These are phyloP conservation scores for Columba janthina DNA, from an alignment of 2,113 vertebrate genomes.

Conservation along the genomic window DNA sequence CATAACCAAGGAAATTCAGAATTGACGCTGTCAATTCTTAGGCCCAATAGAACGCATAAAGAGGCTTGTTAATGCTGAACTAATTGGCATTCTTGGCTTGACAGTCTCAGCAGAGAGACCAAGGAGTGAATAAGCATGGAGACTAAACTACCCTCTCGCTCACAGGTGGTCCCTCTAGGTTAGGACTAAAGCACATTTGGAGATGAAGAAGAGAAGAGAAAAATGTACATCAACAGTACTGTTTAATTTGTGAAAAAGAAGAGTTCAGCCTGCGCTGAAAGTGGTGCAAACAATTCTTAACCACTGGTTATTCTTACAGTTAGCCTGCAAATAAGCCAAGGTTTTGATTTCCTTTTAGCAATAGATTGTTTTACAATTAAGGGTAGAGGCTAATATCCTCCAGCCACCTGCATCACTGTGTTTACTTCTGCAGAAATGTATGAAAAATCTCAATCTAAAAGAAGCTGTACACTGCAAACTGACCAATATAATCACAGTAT, in stretches of 20 bases:
- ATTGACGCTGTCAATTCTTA: conserved; percentile 66
- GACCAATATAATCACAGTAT: neutral
- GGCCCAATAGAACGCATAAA: conserved; percentile 70
- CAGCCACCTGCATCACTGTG: neutral
- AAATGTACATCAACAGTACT: neutral
- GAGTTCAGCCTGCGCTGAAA: neutral
- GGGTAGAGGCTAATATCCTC: neutral
- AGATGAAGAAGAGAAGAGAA: conserved; percentile 46
- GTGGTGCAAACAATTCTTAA: neutral
- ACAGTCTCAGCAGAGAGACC: conserved; percentile 69
- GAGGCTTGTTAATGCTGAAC: conserved; percentile 69
- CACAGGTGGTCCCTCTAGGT: conserved; percentile 68
- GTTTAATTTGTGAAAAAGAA: neutral
- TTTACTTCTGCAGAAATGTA: neutral
- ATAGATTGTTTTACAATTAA: neutral
- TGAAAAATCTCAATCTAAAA: neutral
- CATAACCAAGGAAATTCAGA: conserved; percentile 67
- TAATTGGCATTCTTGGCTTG: conserved; percentile 71
- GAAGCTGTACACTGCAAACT: neutral
- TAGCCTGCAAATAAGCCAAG: neutral
- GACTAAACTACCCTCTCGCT: conserved; percentile 55
- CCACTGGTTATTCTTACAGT: neutral
- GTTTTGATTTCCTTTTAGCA: neutral
- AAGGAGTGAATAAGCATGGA: conserved; percentile 69
- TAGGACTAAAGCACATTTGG: conserved; percentile 56